These are phyloP conservation scores for Pluvialis apricaria DNA, from an alignment of 2,113 vertebrate genomes.

Conservation along the genomic window DNA sequence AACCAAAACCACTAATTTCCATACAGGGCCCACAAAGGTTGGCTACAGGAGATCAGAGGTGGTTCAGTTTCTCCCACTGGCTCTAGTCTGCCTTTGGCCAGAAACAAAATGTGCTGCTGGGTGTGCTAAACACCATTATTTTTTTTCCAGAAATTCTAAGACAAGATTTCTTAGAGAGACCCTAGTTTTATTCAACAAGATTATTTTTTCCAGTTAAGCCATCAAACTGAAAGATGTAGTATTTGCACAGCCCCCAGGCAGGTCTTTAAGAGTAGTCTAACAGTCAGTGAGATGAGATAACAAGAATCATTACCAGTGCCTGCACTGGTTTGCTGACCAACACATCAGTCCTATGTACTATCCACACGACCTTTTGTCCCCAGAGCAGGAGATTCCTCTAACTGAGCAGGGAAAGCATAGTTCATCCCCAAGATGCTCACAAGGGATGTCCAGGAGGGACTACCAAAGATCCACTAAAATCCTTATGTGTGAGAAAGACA, in stretches of 20 bases:
- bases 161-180: background rate
- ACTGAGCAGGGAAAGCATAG: background rate
- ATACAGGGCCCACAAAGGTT: background rate
- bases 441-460: background rate
- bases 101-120: background rate
- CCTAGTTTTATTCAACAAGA: background rate
- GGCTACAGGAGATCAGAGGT: background rate
- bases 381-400: background rate
- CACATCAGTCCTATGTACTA: accelerated
- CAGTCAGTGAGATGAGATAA: background rate
- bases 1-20: background rate
- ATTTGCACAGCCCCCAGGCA: background rate
- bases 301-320: background rate
- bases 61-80: background rate
- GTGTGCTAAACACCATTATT: background rate
- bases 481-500: background rate
- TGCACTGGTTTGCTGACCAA: background rate
- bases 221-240: background rate
- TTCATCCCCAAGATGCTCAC: background rate
- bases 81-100: background rate
- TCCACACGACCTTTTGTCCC: background rate
- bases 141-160: background rate
- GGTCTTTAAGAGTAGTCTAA: background rate
- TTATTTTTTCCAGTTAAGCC: background rate
- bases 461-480: background rate